Percentiles rank a stretch among this genome's conserved stretches.
These are phyloP conservation scores for Drosophila paramelanica DNA, from an alignment of 2,888 invertebrate species.

Conservation along the genomic window DNA sequence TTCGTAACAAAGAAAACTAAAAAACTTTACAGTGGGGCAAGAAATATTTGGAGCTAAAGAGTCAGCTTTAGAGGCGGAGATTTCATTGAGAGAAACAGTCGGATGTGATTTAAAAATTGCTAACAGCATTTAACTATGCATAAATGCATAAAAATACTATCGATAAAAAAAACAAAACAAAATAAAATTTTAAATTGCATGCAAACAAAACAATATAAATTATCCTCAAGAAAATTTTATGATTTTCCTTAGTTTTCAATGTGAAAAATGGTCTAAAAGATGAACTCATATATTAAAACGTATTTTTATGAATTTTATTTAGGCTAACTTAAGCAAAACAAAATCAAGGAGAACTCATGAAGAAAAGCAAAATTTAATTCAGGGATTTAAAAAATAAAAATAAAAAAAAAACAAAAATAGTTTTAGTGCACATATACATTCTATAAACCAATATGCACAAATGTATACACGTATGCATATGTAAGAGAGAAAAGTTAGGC, in stretches of 20 bases:
- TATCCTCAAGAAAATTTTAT: constrained; percentile 31
- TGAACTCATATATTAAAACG: constrained; percentile 61
- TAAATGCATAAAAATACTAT: constrained; percentile 77
- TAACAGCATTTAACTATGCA: constrained; percentile 81
- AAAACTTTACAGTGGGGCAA: constrained; percentile 30
- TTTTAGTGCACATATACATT: constrained; percentile 50
- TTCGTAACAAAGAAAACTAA: constrained; percentile 51
- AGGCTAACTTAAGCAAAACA: constrained; percentile 68
- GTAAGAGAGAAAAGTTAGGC: constrained; percentile 49
- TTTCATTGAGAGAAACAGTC: constrained; percentile 71
- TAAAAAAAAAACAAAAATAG: constrained; percentile 34
- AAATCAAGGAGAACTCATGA: constrained; percentile 59
- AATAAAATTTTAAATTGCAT: constrained; percentile 38
- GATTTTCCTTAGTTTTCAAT: constrained; percentile 63
- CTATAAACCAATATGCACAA: constrained; percentile 43
- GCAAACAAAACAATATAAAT: constrained; percentile 34
- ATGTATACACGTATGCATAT: constrained; percentile 12
- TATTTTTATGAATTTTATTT: constrained; percentile 81
- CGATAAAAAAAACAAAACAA: constrained; percentile 35
- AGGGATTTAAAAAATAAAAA: constrained; percentile 75
- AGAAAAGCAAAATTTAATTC: constrained; percentile 83
- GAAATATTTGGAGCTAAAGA: constrained; percentile 17
- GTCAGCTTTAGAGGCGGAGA: constrained; percentile 33
- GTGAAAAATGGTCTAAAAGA: constrained; percentile 73
- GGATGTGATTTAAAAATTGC: constrained; percentile 82